Percentiles rank a stretch among this genome's conserved stretches.
Conservation (phyloP, 2,888 invertebrate species). For the Patella depressa region DNA sequence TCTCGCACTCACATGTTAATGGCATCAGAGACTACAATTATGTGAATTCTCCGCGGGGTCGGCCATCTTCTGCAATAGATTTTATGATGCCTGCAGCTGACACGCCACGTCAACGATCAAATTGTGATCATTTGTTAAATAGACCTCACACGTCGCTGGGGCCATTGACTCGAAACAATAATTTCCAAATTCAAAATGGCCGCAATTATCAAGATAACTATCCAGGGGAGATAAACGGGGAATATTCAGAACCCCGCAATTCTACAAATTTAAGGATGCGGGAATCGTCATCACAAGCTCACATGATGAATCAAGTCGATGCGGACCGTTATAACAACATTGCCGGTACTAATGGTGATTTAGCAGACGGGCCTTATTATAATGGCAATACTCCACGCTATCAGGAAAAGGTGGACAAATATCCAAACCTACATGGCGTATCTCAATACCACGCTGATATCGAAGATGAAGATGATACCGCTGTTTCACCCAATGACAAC, state of each 20-base stretch:
- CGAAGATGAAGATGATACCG: background rate
- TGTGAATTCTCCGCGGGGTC: constrained; percentile 29
- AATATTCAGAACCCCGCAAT: background rate
- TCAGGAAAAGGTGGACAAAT: background rate
- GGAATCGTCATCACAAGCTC: background rate
- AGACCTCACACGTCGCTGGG: constrained; percentile 45
- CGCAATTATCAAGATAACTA: background rate
- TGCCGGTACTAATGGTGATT: background rate
- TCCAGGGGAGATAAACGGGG: background rate
- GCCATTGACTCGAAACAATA: constrained; percentile 28
- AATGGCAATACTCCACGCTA: background rate
- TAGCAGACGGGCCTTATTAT: background rate
- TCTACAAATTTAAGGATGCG: background rate
- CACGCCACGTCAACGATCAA: constrained; percentile 33
- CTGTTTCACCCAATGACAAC: background rate
- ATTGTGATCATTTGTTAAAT: constrained; percentile 28
- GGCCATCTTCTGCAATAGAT: constrained; percentile 58
- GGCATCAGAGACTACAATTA: constrained; percentile 30
- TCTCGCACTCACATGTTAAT: constrained; percentile 33
- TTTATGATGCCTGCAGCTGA: constrained; percentile 39
- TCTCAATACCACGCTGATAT: background rate
- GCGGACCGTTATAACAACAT: background rate
- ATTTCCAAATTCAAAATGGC: constrained; percentile 5
- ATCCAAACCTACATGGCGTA: background rate
- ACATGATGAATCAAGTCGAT: background rate